Conservation (phyloP, 2,113 vertebrate genomes). For the Brachionichthys hirsutus region DNA sequence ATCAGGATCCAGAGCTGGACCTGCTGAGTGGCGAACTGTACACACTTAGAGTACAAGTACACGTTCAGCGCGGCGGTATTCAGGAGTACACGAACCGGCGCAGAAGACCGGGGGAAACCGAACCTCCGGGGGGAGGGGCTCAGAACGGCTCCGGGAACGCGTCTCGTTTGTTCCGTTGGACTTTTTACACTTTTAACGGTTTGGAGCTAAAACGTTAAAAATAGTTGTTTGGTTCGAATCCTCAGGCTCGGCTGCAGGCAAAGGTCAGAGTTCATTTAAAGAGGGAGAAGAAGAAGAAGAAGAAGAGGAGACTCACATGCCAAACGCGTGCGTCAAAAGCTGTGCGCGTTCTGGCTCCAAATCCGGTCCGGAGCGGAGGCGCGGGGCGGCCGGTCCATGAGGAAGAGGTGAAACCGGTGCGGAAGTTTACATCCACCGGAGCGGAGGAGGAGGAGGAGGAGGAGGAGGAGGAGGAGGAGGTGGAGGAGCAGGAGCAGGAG, state of each 20-base stretch:
- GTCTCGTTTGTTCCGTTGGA: too few relatives aligned
- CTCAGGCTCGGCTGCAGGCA: neutral
- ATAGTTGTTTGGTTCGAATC: too few relatives aligned
- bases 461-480: neutral
- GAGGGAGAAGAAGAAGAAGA: neutral
- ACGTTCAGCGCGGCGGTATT: too few relatives aligned
- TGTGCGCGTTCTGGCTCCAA: constrained; percentile 33
- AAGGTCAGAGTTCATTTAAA: constrained; percentile 37
- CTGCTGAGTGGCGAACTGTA: too few relatives aligned
- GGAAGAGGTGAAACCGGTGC: neutral
- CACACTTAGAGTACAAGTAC: too few relatives aligned
- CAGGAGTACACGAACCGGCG: too few relatives aligned
- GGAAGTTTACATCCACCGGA: constrained; percentile 27
- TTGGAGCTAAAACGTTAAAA: too few relatives aligned
- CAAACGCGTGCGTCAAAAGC: constrained; percentile 70
- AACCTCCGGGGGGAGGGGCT: constrained; percentile 30
- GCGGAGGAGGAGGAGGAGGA: neutral
- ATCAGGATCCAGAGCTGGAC: too few relatives aligned
- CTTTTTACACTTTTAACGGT: too few relatives aligned
- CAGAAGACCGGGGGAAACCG: constrained; percentile 34
- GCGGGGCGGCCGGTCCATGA: constrained; percentile 33
- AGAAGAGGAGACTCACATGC: constrained; percentile 65
- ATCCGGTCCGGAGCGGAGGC: constrained; percentile 30
- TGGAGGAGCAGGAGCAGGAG: constrained; percentile 8
- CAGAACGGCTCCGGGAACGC: constrained; percentile 4